These are phyloP conservation scores for Paramuricea clavata DNA, from an alignment of 92 coral and sea anemone species.

Conservation along the genomic window DNA sequence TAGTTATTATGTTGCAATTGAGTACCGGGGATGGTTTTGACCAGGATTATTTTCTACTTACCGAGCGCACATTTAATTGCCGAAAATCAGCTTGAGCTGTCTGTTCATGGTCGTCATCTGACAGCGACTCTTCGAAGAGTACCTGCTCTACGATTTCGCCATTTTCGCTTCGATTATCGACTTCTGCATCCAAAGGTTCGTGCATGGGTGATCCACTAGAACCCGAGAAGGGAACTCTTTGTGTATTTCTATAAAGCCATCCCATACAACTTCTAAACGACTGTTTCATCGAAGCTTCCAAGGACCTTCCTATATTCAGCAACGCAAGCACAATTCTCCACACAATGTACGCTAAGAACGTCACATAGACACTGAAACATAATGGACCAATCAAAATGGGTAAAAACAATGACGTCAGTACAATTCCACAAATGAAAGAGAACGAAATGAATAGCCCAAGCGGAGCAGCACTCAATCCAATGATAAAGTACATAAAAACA, in stretches of 20 bases:
- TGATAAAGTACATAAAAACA: background rate
- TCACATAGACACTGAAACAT: slow-evolving; percentile 11
- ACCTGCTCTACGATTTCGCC: background rate
- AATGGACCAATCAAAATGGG: slow-evolving; percentile 27
- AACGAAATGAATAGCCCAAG: slow-evolving; percentile 1
- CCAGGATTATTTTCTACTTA: background rate
- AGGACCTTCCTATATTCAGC: background rate
- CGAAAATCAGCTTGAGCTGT: background rate
- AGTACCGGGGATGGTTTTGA: no score
- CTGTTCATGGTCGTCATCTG: background rate
- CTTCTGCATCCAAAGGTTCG: background rate
- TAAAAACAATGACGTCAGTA: background rate
- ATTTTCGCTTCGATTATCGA: background rate
- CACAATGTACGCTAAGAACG: slow-evolving; percentile 15
- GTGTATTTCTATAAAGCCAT: background rate
- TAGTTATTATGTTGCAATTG: no score
- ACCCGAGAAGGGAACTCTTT: background rate
- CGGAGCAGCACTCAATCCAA: slow-evolving; percentile 14
- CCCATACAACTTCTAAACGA: slow-evolving; percentile 6
- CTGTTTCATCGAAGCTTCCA: background rate
- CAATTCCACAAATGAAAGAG: background rate
- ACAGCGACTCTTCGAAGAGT: background rate
- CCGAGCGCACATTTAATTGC: slow-evolving; percentile 33
- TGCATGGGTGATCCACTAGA: background rate
- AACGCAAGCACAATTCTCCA: background rate